Percentiles rank a stretch among this genome's conserved stretches.
These are phyloP conservation scores for Clitarchus hookeri DNA, from an alignment of 2,888 invertebrate species.

Conservation along the genomic window DNA sequence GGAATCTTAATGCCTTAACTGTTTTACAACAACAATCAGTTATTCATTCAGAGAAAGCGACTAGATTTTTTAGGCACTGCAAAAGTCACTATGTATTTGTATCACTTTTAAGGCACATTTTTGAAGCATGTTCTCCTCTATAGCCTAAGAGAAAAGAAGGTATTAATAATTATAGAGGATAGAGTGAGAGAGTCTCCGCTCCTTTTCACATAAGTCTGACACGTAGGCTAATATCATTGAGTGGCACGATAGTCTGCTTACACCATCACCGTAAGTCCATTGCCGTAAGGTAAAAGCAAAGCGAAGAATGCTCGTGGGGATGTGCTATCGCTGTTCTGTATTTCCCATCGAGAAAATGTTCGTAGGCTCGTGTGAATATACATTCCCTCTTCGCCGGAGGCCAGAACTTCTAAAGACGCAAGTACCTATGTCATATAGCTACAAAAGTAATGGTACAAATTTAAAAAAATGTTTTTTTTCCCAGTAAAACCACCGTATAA, in stretches of 20 bases:
- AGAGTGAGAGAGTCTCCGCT: not conserved
- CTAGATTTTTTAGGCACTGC: constrained; percentile 8
- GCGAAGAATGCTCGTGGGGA: not conserved
- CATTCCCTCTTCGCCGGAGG: constrained; percentile 32
- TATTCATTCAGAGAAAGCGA: constrained; percentile 14
- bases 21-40: not conserved
- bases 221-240: not conserved
- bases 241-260: not conserved
- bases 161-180: not conserved
- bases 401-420: too few relatives aligned
- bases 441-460: too few relatives aligned
- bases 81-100: not conserved
- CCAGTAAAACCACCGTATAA: too few relatives aligned
- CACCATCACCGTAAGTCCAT: constrained; percentile 9
- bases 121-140: not conserved
- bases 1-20: constrained; percentile 3
- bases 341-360: too few relatives aligned
- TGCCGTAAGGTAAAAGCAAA: not conserved
- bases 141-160: not conserved
- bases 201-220: not conserved
- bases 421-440: too few relatives aligned
- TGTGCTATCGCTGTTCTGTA: too few relatives aligned
- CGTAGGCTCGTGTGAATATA: too few relatives aligned
- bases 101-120: not conserved
- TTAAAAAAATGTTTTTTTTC: too few relatives aligned